Conservation (phyloP, 2,888 invertebrate species). For the Amorpha juglandis region DNA sequence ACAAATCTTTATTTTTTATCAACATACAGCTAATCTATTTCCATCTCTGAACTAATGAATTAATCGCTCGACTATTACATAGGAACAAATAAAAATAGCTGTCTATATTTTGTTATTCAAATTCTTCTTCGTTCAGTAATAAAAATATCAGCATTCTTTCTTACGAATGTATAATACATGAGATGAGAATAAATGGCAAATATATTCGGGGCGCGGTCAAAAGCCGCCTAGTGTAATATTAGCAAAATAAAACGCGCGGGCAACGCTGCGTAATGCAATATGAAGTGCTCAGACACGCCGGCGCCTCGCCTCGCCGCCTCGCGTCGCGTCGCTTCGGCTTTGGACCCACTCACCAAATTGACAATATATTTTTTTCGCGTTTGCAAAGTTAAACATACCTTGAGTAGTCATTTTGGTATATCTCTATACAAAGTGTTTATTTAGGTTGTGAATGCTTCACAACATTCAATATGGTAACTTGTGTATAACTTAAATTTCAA, state of each 20-base stretch:
- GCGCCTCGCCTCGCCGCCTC: slow-evolving; percentile 32
- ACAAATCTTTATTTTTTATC: too few relatives aligned
- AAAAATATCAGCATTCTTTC: slow-evolving; percentile 24
- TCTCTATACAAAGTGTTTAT: background rate
- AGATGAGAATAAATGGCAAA: slow-evolving; percentile 45
- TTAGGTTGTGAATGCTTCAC: background rate
- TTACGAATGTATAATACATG: slow-evolving; percentile 61
- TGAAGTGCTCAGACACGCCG: slow-evolving; percentile 43
- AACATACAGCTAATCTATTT: too few relatives aligned
- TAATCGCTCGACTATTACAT: background rate
- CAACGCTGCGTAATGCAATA: slow-evolving; percentile 40
- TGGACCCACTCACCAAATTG: slow-evolving; percentile 28
- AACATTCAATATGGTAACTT: background rate
- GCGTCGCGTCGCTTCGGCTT: slow-evolving; percentile 33
- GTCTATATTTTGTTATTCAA: background rate
- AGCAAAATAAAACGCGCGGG: slow-evolving; percentile 39
- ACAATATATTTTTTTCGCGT: slow-evolving; percentile 27
- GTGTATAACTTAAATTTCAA: background rate
- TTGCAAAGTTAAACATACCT: slow-evolving; percentile 21
- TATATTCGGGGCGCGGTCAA: slow-evolving; percentile 47
- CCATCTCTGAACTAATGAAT: too few relatives aligned
- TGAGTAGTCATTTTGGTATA: background rate
- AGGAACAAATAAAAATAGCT: background rate
- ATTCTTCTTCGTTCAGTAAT: background rate
- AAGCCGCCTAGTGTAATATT: slow-evolving; percentile 37